A percentile compares a stretch with the other conserved stretches of the same genome.
phyloP scores from a whole-genome alignment of 2,113 vertebrate genomes.

The Gavia stellata region DNA sequence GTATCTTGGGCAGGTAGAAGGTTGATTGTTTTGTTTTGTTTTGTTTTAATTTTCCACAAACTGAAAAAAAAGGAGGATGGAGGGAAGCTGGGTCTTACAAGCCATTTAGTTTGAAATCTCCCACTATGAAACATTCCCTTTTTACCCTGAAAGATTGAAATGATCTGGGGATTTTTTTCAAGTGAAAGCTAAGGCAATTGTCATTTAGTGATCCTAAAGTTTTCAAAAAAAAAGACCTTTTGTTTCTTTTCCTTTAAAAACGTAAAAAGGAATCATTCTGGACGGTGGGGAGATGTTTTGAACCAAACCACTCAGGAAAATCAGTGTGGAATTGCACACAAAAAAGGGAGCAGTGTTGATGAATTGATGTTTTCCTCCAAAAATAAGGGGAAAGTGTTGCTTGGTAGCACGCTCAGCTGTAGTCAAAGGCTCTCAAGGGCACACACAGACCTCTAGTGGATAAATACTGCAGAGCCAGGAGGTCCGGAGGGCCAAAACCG shows the following conservation, averaged over 20 bases:
- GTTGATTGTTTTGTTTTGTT: not conserved
- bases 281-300: not conserved
- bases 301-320: not conserved
- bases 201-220: not conserved
- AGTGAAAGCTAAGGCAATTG: not conserved
- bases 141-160: not conserved
- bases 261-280: not conserved
- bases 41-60: not conserved
- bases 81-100: not conserved
- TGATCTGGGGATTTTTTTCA: accelerated
- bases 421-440: not conserved
- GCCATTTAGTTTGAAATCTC: not conserved
- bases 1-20: not conserved
- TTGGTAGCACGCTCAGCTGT: not conserved
- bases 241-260: not conserved
- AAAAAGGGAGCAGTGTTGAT: not conserved
- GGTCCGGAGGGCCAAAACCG: not conserved
- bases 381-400: not conserved
- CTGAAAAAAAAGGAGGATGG: not conserved
- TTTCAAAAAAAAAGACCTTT: not conserved
- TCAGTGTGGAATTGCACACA: not conserved
- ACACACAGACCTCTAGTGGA: not conserved
- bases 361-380: not conserved
- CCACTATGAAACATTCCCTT: not conserved
- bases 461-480: not conserved